Evolutionary conservation across 2,113 vertebrate genomes (phyloP).

Genomic region (Nipponia nippon): DNA sequence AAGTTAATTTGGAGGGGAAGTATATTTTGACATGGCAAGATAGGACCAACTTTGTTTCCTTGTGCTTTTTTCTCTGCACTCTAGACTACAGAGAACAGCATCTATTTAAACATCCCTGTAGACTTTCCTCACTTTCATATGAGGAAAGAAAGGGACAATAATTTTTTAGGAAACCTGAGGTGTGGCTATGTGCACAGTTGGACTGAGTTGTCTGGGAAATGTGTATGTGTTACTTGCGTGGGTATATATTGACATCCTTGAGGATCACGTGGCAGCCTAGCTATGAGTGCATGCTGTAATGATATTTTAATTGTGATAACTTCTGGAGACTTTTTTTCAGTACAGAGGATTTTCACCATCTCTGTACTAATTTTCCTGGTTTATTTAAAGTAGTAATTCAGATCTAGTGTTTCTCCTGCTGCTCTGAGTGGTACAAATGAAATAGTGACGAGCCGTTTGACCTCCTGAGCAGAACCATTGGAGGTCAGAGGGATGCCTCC

Average conservation of each 20-base stretch:
- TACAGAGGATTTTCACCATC: neutral
- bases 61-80: neutral
- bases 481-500: neutral
- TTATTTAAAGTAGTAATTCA: neutral
- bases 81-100: neutral
- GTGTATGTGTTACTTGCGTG: neutral
- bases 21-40: neutral
- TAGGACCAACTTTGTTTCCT: neutral
- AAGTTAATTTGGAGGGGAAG: neutral
- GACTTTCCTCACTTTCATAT: neutral
- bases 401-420: neutral
- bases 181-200: neutral
- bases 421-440: neutral
- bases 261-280: neutral
- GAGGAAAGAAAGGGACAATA: neutral
- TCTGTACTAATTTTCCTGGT: neutral
- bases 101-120: neutral
- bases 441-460: neutral
- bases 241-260: neutral
- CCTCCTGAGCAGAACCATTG: neutral
- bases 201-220: neutral
- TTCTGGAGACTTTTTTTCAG: neutral
- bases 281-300: neutral
- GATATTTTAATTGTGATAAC: neutral
- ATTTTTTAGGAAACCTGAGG: neutral